Conservation (phyloP, 2,888 invertebrate genomes). For the Tenodera sinensis region DNA sequence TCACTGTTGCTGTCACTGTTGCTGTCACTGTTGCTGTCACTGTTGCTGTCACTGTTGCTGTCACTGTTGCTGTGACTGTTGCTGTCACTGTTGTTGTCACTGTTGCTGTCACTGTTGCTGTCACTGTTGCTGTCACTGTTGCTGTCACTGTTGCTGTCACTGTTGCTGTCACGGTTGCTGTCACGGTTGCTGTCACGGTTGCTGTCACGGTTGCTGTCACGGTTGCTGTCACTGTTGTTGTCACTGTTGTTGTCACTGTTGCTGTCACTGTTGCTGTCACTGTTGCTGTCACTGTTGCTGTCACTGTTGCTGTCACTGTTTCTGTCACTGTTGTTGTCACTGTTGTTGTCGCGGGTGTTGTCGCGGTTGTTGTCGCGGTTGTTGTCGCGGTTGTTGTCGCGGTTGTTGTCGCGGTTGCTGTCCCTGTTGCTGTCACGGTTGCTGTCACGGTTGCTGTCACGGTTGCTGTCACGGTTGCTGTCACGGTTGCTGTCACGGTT, state of each 20-base stretch:
- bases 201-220: background rate
- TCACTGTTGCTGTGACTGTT: background rate
- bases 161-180: slow-evolving; percentile 2
- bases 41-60: background rate
- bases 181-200: slow-evolving; percentile 7
- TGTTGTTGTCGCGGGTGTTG: no score
- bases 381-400: no score
- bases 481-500: slow-evolving; percentile 3
- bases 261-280: slow-evolving; percentile 3
- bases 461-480: slow-evolving; percentile 9
- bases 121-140: slow-evolving; percentile 6
- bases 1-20: background rate
- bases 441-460: background rate
- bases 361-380: no score
- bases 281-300: slow-evolving; percentile 5
- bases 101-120: background rate
- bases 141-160: slow-evolving; percentile 5
- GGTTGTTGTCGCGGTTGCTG: no score
- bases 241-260: slow-evolving; percentile 8
- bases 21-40: background rate
- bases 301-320: slow-evolving; percentile 7
- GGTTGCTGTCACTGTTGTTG: background rate
- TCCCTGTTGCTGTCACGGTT: slow-evolving; percentile 1
- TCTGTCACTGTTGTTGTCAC: background rate
- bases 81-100: background rate